Base-by-base conservation (phyloP, 2,797 vertebrate genomes). In the Tympanoctomys barrerae region DNA sequence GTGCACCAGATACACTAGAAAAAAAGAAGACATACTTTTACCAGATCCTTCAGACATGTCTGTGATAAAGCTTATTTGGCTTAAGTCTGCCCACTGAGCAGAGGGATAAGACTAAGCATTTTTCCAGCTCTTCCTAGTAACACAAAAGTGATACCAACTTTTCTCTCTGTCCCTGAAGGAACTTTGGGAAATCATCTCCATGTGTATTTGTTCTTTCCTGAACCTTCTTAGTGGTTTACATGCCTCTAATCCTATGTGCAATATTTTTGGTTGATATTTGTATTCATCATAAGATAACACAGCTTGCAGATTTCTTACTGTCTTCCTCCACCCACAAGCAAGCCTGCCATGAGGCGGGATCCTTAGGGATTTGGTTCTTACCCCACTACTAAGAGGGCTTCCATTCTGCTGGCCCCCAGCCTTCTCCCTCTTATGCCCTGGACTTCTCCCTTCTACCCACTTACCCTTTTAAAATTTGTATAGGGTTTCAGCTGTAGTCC, bases 191-290 rank as follows among this genome's bases (percentile, higher is more conserved):
- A 33, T 64, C 46, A 0, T 84, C 83, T 78, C 91, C 84, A 52
- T 28, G 68, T 49, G 59, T 52, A 89, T 61, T 83, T 81, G 33
- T 5, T 84, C 90, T 94, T 91, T 88, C 52, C 75, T 19, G 42
- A 96, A 77, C 68, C 42, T 46, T 36, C 81, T 94, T 66, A 0
- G 91, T 95, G 79, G 84, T 88, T 96, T 2, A 8, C 66, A 57
- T 31, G 95, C 91, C 87, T 89, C 94, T 0, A 0, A 83, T 91
- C 93, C 93, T 87, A 87, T 39, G 96, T 98, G 98, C 97, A 91
- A 75, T 96, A 70, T 31, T 90, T 94, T 80, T 77, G 88, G 92
- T 91, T 95, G 94, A 80, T 85, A 31, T 46, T 93, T 79, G 59
- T 39, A 33, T 89, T 87, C 87, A 75, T 90, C 54, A 3, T 39